phyloP scores from a whole-genome alignment of 2,113 vertebrate genomes.

The Holacanthus passer region DNA sequence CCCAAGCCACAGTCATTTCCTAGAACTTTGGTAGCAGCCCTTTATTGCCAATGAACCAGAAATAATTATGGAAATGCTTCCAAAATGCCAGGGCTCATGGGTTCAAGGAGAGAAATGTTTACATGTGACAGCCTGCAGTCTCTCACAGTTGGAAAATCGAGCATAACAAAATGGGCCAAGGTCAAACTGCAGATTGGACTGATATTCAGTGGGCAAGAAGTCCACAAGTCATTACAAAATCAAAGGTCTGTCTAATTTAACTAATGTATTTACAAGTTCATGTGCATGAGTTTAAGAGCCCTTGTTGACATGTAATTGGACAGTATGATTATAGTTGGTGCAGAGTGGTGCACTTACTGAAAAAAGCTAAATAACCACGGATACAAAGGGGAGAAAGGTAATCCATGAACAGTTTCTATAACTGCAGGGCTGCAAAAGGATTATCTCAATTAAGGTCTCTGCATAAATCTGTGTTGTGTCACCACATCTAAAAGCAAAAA shows the following conservation, averaged over 20 bases:
- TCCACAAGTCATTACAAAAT: background rate
- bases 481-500: background rate
- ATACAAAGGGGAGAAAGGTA: background rate
- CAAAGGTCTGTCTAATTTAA: background rate
- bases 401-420: background rate
- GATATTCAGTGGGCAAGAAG: background rate
- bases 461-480: background rate
- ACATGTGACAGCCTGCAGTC: slow-evolving; percentile 27
- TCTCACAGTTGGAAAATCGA: slow-evolving; percentile 19
- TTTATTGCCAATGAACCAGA: background rate
- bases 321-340: no score
- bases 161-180: background rate
- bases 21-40: background rate
- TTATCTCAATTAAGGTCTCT: background rate
- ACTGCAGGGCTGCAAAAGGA: background rate
- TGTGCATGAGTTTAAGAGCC: background rate
- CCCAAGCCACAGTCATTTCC: background rate
- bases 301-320: background rate
- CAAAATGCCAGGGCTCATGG: slow-evolving; percentile 32
- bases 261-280: background rate
- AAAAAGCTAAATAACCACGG: background rate
- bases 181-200: background rate
- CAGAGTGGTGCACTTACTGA: background rate
- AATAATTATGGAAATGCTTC: background rate
- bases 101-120: slow-evolving; percentile 8